These are phyloP conservation scores for Drosophila monieri DNA, from an alignment of 2,888 invertebrate species.

Conservation along the genomic window DNA sequence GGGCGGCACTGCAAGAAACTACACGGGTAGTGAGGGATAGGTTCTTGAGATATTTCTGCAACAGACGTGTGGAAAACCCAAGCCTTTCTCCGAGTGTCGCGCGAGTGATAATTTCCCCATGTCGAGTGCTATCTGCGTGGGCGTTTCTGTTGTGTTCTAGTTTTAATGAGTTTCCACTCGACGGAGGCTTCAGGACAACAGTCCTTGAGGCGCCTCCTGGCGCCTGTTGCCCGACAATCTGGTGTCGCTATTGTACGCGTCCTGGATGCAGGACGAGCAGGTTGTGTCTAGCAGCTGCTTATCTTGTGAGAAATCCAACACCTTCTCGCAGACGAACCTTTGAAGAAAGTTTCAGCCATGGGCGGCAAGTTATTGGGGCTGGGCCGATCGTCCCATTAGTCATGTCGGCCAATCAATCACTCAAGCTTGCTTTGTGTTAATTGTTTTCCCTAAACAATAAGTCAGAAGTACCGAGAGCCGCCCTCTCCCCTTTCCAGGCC, in stretches of 20 bases:
- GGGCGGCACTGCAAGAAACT: constrained; percentile 3
- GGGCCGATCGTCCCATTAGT: constrained; percentile 48
- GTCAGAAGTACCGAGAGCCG: constrained; percentile 21
- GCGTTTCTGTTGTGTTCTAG: constrained; percentile 58
- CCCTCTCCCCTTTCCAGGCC: constrained; percentile 11
- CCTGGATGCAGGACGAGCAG: constrained; percentile 25
- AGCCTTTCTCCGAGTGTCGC: constrained; percentile 21
- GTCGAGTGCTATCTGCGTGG: constrained; percentile 29
- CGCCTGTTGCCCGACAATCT: constrained; percentile 60
- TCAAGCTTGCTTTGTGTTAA: constrained; percentile 47
- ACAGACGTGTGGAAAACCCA: too few species aligned
- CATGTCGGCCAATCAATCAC: constrained; percentile 56
- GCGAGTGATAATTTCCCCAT: constrained; percentile 56
- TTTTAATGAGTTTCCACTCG: constrained; percentile 76
- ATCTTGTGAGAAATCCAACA: constrained; percentile 50
- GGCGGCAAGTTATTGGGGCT: constrained; percentile 16
- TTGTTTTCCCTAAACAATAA: constrained; percentile 50
- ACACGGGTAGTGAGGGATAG: too few species aligned
- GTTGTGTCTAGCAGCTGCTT: constrained; percentile 34
- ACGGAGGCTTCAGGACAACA: constrained; percentile 34
- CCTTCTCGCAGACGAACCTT: constrained; percentile 38
- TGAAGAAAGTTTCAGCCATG: constrained; percentile 1
- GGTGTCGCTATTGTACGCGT: constrained; percentile 11
- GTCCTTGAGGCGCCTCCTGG: constrained; percentile 71
- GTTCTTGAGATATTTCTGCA: too few species aligned